phyloP scores from a whole-genome alignment of 1,140 invertebrate genomes.

The Laupala kohalensis region DNA sequence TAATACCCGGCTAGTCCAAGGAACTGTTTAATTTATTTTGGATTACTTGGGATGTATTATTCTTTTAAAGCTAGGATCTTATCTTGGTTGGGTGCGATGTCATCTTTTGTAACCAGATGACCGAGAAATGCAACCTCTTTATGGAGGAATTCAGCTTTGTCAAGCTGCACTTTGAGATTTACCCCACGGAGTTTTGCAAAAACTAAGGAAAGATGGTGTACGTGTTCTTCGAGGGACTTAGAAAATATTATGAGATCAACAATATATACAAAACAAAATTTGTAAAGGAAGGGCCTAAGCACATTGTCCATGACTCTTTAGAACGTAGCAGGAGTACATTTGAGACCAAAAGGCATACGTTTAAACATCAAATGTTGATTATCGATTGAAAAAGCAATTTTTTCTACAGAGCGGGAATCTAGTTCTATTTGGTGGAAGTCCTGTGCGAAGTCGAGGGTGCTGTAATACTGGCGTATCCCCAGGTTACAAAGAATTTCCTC shows the following conservation, averaged over 20 bases:
- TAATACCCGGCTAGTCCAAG: slow-evolving; percentile 27
- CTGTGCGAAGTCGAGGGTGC: slow-evolving; percentile 32
- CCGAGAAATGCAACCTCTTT: slow-evolving; percentile 26
- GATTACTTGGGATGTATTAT: slow-evolving; percentile 23
- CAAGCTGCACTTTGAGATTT: background rate
- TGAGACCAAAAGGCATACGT: slow-evolving; percentile 6
- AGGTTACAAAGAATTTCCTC: slow-evolving; percentile 31
- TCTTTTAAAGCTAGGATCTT: too few species aligned
- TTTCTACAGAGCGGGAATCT: slow-evolving; percentile 13
- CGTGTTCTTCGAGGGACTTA: background rate
- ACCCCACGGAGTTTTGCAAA: background rate
- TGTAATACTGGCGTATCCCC: slow-evolving; percentile 35
- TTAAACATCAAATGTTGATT: slow-evolving; percentile 2
- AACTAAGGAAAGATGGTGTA: background rate
- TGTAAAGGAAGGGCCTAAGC: slow-evolving; percentile 12
- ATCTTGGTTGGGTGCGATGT: slow-evolving; percentile 23
- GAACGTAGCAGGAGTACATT: slow-evolving; percentile 14
- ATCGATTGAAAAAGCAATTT: slow-evolving; percentile 20
- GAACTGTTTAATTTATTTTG: slow-evolving; percentile 24
- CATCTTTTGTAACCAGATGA: slow-evolving; percentile 14
- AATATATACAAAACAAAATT: slow-evolving; percentile 17
- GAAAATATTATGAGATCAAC: slow-evolving; percentile 17
- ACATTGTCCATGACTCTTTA: slow-evolving; percentile 18
- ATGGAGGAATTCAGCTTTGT: too few species aligned
- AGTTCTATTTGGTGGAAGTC: slow-evolving; percentile 30